Percentiles rank a stretch among this genome's conserved stretches.
phyloP scores from a whole-genome alignment of 2,888 invertebrate species.

The Bursaphelenchus okinawaensis region DNA sequence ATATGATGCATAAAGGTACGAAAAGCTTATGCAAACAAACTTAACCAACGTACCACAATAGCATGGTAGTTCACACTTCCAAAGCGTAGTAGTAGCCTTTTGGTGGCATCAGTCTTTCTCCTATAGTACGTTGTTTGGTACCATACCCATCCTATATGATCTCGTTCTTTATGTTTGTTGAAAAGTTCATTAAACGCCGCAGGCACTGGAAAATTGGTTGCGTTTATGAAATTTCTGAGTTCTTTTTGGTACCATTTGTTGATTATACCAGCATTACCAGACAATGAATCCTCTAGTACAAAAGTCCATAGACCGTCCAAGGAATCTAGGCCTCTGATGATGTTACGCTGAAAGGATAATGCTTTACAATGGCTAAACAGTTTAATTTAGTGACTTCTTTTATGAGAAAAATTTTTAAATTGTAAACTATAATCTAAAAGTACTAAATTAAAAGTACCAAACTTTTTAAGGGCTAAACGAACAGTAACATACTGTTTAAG shows the following conservation, averaged over 20 bases:
- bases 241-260: constrained; percentile 73
- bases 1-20: too few relatives aligned
- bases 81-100: constrained; percentile 67
- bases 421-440: too few relatives aligned
- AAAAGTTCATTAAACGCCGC: constrained; percentile 92
- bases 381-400: too few relatives aligned
- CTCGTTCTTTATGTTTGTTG: constrained; percentile 71
- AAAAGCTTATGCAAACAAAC: constrained; percentile 65
- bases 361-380: too few relatives aligned
- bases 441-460: too few relatives aligned
- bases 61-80: constrained; percentile 87
- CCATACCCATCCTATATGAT: constrained; percentile 94
- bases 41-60: constrained; percentile 68
- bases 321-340: constrained; percentile 72
- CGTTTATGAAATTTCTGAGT: constrained; percentile 62
- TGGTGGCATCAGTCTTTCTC: neutral
- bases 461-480: too few relatives aligned
- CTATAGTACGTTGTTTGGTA: constrained; percentile 62
- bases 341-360: constrained; percentile 76
- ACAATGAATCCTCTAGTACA: constrained; percentile 67
- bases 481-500: too few relatives aligned
- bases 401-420: too few relatives aligned
- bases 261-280: constrained; percentile 64
- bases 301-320: constrained; percentile 91
- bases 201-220: constrained; percentile 79